Conservation (phyloP, 1,140 invertebrate species). For the Plutomurus gul region DNA sequence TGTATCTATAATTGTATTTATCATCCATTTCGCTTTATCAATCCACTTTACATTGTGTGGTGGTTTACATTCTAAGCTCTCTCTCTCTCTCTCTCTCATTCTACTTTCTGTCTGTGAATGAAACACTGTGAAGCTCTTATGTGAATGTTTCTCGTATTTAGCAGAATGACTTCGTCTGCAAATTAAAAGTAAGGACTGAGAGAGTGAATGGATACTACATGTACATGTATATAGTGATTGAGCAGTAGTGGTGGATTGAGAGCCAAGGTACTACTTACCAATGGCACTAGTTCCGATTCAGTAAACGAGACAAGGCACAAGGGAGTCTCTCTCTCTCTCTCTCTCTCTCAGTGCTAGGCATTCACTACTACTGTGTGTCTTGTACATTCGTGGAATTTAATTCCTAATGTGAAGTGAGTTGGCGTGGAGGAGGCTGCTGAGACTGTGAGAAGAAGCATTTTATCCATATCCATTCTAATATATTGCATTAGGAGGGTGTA, state of each 20-base stretch:
- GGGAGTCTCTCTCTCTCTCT: too few relatives aligned
- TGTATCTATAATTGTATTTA: neutral
- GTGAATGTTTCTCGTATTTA: too few relatives aligned
- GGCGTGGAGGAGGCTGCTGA: neutral
- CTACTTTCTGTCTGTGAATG: too few relatives aligned
- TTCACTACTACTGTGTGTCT: neutral
- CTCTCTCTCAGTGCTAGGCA: neutral
- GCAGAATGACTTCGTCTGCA: too few relatives aligned
- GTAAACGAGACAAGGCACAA: neutral
- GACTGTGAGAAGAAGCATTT: slow-evolving; percentile 3
- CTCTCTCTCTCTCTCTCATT: too few relatives aligned
- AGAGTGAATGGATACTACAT: too few relatives aligned
- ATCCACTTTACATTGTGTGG: neutral
- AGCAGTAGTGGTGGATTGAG: too few relatives aligned
- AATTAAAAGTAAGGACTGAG: too few relatives aligned
- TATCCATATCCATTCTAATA: slow-evolving; percentile 14
- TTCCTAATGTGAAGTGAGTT: slow-evolving; percentile 18
- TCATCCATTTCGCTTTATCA: neutral
- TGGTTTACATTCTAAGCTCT: neutral
- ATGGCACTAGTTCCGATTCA: too few relatives aligned
- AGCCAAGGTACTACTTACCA: too few relatives aligned
- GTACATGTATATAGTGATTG: too few relatives aligned
- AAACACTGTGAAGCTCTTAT: too few relatives aligned
- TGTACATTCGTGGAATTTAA: slow-evolving; percentile 12
- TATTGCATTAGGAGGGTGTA: neutral